Evolutionary conservation across 2,113 vertebrate genomes (phyloP), one percentile per base, ranked within the genome.

Genomic region (Stegostoma tigrinum): DNA sequence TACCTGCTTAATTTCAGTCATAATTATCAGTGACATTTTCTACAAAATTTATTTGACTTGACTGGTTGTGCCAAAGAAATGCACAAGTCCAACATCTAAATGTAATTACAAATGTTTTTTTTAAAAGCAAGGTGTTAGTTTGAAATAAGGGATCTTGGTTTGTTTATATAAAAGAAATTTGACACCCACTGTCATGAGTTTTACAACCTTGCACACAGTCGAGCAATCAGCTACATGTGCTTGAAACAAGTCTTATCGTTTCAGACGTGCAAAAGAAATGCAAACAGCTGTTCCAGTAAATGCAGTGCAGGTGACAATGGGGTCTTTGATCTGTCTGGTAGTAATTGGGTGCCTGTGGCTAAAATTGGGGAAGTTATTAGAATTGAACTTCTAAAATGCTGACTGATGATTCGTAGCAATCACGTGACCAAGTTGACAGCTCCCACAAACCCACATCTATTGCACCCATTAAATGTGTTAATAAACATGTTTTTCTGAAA

Each of bases 401-500:
- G 52, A 34, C 5, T 27, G 52, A 17, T 12, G 34, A 34, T 64
- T 90, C 30, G 34, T 64, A 61, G 30, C 15, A 34, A 15, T 90
- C 87, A 90, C 17, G 23, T 87, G 80, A 45, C 19, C 17, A n/a
- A 83, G 4, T 12, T 83, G 78, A 83, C n/a, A 38, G 80, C 87
- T 64, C 87, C 87, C 30, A 90, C 30, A 61, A 30, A 4, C 12
- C 87, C 10, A n/a, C 34, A 64, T 91, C 87, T 91, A 64, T 34
- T 14, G 55, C 17, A 91, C 55, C 87, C 34, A 5, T 91, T 91
- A 34, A 61, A 61, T 3, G 15, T 91, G 55, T 61, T 19, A 90
- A 90, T 90, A 64, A 91, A 91, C 55, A 91, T 91, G 55, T 64
- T 52, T 89, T 89, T 27, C 48, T 89, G 48, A 52, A 89, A 89